Conservation (phyloP, 2,888 invertebrate genomes). For the Mellilla xanthometata region DNA sequence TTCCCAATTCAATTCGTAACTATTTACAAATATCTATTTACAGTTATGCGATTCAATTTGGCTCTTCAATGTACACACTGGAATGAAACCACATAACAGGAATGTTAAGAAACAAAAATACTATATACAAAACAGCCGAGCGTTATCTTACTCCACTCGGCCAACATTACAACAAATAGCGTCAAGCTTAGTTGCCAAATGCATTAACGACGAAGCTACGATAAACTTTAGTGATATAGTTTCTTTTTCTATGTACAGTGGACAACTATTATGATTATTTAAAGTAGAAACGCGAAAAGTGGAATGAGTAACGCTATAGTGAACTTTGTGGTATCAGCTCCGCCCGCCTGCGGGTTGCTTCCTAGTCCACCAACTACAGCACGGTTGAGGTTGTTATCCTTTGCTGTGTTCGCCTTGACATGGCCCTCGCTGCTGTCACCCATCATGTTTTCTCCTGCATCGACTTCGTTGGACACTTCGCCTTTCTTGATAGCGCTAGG, state of each 20-base stretch:
- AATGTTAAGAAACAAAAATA: slow-evolving; percentile 67
- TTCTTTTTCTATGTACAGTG: slow-evolving; percentile 63
- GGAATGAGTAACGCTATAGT: slow-evolving; percentile 54
- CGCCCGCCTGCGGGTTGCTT: slow-evolving; percentile 48
- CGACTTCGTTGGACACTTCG: slow-evolving; percentile 48
- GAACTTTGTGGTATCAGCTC: slow-evolving; percentile 43
- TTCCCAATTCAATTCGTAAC: slow-evolving; percentile 58
- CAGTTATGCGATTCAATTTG: slow-evolving; percentile 69
- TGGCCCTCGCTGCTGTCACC: slow-evolving; percentile 59
- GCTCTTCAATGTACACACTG: slow-evolving; percentile 66
- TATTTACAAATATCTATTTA: slow-evolving; percentile 79
- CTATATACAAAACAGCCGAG: slow-evolving; percentile 60
- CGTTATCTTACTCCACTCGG: slow-evolving; percentile 30
- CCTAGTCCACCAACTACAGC: slow-evolving; percentile 66
- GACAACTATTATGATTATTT: slow-evolving; percentile 42
- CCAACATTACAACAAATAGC: slow-evolving; percentile 50
- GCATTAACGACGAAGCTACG: slow-evolving; percentile 62
- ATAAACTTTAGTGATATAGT: slow-evolving; percentile 54
- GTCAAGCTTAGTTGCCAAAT: slow-evolving; percentile 65
- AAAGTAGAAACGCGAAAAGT: slow-evolving; percentile 59
- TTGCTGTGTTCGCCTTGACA: slow-evolving; percentile 48
- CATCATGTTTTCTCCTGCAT: slow-evolving; percentile 52
- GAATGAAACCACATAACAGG: slow-evolving; percentile 76
- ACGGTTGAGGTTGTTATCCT: slow-evolving; percentile 62
- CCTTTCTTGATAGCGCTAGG: slow-evolving; percentile 57